phyloP scores from a whole-genome alignment of 2,888 invertebrate genomes.

The Brenthis daphne region DNA sequence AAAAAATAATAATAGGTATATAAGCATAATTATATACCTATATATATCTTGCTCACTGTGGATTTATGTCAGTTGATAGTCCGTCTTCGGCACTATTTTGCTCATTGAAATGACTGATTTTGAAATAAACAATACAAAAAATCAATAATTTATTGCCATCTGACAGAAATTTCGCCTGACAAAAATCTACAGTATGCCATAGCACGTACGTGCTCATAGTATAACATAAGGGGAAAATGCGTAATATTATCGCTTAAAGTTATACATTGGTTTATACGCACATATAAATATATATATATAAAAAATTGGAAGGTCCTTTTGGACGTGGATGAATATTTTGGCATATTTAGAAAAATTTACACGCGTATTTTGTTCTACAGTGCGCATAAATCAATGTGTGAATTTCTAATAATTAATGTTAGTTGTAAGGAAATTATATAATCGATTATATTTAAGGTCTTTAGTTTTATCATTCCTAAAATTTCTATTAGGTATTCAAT shows the following conservation, averaged over 20 bases:
- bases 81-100: no score
- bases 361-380: not conserved
- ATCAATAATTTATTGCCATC: no score
- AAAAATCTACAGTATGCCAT: not conserved
- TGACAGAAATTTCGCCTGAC: not conserved
- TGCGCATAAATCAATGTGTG: not conserved
- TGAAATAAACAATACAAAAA: no score
- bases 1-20: no score
- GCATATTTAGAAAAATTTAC: slow-evolving; percentile 3
- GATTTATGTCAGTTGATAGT: no score
- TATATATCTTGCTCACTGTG: no score
- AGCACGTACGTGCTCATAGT: not conserved
- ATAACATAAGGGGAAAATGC: not conserved
- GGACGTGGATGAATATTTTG: not conserved
- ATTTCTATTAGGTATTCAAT: no score
- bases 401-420: not conserved
- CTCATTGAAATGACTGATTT: no score
- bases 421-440: not conserved
- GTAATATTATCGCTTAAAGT: not conserved
- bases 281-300: not conserved
- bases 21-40: no score
- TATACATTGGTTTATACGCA: slow-evolving; percentile 5
- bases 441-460: no score
- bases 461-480: no score
- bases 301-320: not conserved